Evolutionary conservation across 2,113 vertebrate genomes (phyloP).

Genomic region (Cheilinus undulatus): DNA sequence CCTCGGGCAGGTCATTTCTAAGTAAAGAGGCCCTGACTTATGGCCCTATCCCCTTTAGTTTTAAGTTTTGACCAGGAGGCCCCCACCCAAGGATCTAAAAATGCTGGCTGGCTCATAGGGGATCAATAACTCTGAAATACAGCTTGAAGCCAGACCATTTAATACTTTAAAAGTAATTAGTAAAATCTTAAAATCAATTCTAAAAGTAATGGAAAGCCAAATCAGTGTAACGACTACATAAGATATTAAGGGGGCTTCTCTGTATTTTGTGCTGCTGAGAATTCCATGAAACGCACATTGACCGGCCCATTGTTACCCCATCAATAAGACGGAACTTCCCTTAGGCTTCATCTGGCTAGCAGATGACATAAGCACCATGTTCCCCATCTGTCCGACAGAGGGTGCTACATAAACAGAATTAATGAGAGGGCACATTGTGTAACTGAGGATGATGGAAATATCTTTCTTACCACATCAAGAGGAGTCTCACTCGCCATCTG

Average conservation of each 20-base stretch:
- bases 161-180: no score
- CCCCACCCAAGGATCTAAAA: no score
- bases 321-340: not conserved
- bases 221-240: no score
- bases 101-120: no score
- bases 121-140: no score
- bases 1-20: no score
- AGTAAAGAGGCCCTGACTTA: no score
- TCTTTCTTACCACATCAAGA: conserved; percentile 93
- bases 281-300: not conserved
- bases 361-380: not conserved
- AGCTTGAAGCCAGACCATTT: no score
- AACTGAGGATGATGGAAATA: not conserved
- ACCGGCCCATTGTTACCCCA: not conserved
- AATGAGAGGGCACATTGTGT: conserved; percentile 24
- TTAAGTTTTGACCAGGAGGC: no score
- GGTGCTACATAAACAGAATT: conserved; percentile 20
- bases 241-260: not conserved
- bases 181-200: no score
- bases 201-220: no score
- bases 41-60: no score
- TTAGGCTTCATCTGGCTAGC: not conserved
- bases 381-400: conserved; percentile 38
- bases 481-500: conserved; percentile 97
- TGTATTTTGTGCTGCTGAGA: not conserved